A percentile compares a stretch with the other conserved stretches of the same genome.
phyloP scores from a whole-genome alignment of 2,888 invertebrate species.

The Leptinotarsa haldemani region DNA sequence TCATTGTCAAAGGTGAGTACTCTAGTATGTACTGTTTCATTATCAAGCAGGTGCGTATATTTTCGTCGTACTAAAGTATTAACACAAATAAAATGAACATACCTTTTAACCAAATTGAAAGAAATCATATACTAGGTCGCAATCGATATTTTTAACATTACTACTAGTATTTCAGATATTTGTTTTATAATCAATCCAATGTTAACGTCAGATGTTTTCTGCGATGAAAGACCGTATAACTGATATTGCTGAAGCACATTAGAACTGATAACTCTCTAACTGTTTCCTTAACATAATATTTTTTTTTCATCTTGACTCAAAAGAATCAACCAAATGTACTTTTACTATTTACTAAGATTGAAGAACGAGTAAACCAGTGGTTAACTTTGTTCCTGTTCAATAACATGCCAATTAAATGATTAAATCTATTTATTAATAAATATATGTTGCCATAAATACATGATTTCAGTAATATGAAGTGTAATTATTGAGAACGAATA shows the following conservation, averaged over 20 bases:
- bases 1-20: constrained; percentile 31
- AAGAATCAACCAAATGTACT: no score
- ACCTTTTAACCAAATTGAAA: not conserved
- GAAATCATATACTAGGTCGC: not conserved
- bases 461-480: not conserved
- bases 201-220: not conserved
- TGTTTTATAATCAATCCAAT: no score
- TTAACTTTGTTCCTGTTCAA: not conserved
- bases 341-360: no score
- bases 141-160: not conserved
- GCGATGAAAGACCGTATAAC: not conserved
- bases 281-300: no score
- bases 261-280: no score
- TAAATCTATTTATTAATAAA: not conserved
- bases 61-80: constrained; percentile 9
- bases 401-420: not conserved
- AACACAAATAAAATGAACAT: constrained; percentile 5
- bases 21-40: constrained; percentile 27
- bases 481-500: not conserved
- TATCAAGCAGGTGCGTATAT: constrained; percentile 32
- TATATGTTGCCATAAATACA: not conserved
- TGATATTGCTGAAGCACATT: no score
- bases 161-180: no score
- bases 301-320: no score
- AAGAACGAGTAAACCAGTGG: not conserved